A percentile compares a stretch with the other conserved stretches of the same genome.
phyloP scores from a whole-genome alignment of 2,888 invertebrate genomes.

The Caenorhabditis auriculariae region DNA sequence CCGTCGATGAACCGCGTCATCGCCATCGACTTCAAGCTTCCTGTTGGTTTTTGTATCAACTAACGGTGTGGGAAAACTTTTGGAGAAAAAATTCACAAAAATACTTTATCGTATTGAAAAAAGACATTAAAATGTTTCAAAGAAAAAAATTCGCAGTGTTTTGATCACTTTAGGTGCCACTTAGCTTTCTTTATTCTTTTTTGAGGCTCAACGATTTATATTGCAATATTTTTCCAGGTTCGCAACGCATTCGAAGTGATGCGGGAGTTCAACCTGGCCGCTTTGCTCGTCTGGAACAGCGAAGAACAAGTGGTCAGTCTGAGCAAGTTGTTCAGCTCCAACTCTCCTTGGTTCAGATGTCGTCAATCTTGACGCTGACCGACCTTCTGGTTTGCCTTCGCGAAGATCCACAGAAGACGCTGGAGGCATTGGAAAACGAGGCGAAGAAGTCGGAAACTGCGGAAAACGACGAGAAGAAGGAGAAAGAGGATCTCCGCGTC shows the following conservation, averaged over 20 bases:
- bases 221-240: conserved; percentile 13
- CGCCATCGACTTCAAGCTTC: conserved; percentile 27
- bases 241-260: conserved; percentile 34
- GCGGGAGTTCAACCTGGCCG: conserved; percentile 30
- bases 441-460: neutral
- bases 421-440: neutral
- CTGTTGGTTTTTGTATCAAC: conserved; percentile 4
- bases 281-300: conserved; percentile 38
- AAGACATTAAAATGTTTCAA: neutral
- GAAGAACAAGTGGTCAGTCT: neutral
- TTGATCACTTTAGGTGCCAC: neutral
- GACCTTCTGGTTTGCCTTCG: conserved; percentile 7
- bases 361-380: conserved; percentile 24
- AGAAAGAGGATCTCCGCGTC: neutral
- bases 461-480: neutral
- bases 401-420: neutral
- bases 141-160: neutral
- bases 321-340: neutral
- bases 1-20: conserved; percentile 30
- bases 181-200: neutral
- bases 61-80: neutral
- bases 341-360: conserved; percentile 7
- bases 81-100: neutral
- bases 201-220: too few species aligned
- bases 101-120: neutral